Base-by-base conservation (phyloP, 2,113 vertebrate genomes). In the Passer montanus region DNA sequence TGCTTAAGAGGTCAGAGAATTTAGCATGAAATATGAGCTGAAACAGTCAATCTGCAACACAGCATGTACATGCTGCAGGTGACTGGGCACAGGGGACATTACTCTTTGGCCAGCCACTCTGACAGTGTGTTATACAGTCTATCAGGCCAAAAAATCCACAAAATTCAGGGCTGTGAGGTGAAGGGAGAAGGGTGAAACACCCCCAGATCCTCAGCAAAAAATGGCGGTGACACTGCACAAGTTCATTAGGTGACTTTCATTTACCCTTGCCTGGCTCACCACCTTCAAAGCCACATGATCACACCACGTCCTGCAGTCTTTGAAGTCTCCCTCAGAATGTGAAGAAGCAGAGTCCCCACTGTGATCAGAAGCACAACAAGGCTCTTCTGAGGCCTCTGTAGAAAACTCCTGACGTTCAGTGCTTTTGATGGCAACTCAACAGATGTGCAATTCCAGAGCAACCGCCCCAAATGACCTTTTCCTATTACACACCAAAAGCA, bases 401-500 rank as follows among this genome's bases (percentile, higher is more conserved):
- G 89, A 93, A 84, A 95, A 46, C 93, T 95, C 73, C 91, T 81
- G 79, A 55, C 0, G 21, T 60, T 92, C 78, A 84, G 77, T 87
- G 81, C 87, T 96, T 95, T 94, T 89, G 82, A 94, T 93, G 91
- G 93, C 94, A 94, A 74, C 87, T 35, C 87, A 89, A 79, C 93
- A 94, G 87, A 94, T 75, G 81, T 56, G 62, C 77, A 87, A 35
- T 91, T 96, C 94, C 89, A 91, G 85, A 95, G 91, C 69, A 95
- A 82, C 93, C 30, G 43, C 89, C 96, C 93, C 91, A 93, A 91
- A 95, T 94, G 95, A 95, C 95, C 93, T 95, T 95, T 95, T 82
- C 81, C 74, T 85, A 82, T 91, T 93, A 89, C 87, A 95, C 94
- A 95, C 95, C 87, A 41, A 95, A 89, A 94, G 41, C 49, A 77